These are phyloP conservation scores for Sebastolobus alascanus DNA, from an alignment of 2,797 vertebrate species.

Conservation along the genomic window DNA sequence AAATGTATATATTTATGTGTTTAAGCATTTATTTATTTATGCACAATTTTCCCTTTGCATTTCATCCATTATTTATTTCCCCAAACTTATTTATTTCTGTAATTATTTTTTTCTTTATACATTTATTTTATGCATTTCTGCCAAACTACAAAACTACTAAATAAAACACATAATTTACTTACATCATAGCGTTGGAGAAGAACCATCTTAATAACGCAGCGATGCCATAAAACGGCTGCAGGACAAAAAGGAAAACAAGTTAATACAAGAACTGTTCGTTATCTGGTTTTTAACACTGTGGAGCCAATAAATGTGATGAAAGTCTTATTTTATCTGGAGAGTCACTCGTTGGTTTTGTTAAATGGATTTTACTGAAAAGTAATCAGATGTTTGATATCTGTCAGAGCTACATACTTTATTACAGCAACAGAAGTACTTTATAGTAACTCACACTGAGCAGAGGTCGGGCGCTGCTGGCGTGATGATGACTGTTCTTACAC, in stretches of 20 bases:
- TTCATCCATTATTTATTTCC: too few species aligned
- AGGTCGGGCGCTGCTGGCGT: constrained; percentile 87
- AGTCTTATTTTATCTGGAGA: not conserved
- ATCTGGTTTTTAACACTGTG: not conserved
- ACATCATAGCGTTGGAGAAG: constrained; percentile 82
- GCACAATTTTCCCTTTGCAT: too few species aligned
- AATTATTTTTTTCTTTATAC: too few species aligned
- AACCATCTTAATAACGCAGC: constrained; percentile 75
- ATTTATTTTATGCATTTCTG: too few species aligned
- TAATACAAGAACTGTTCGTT: not conserved
- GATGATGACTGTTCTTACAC: constrained; percentile 90
- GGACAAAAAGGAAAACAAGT: not conserved
- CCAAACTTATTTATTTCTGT: too few species aligned
- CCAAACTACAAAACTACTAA: too few species aligned
- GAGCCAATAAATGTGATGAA: not conserved
- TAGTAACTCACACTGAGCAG: constrained; percentile 90
- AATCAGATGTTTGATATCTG: too few species aligned
- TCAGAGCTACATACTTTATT: not conserved
- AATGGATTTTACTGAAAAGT: not conserved
- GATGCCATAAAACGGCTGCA: constrained; percentile 79
- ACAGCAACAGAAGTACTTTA: not conserved
- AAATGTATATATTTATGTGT: too few species aligned
- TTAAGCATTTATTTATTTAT: too few species aligned
- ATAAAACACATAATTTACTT: constrained; percentile 43
- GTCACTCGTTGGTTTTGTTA: not conserved